Conservation (phyloP, 2,888 invertebrate genomes). For the Apodemia mormo region DNA sequence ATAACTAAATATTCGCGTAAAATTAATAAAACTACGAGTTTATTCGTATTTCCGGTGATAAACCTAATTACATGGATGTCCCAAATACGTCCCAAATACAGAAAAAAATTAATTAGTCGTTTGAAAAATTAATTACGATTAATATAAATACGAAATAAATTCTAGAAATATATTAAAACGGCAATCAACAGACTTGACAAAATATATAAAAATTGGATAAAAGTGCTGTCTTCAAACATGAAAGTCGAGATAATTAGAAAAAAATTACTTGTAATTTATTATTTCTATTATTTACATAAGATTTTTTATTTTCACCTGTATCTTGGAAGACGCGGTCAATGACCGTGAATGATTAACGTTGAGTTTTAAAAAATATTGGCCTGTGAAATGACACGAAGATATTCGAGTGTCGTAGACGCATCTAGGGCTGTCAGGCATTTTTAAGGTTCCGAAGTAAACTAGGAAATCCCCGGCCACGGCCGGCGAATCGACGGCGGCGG, state of each 20-base stretch:
- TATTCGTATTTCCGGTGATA: too few species aligned
- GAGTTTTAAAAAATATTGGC: neutral
- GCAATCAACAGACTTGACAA: neutral
- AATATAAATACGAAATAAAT: neutral
- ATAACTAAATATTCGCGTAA: too few species aligned
- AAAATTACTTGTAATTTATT: neutral
- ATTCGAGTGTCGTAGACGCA: neutral
- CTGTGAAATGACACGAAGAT: neutral
- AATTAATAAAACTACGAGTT: too few species aligned
- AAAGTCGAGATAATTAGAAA: neutral
- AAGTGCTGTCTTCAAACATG: neutral
- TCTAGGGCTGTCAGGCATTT: too few species aligned
- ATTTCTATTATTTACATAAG: neutral
- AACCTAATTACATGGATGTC: too few species aligned
- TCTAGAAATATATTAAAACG: neutral
- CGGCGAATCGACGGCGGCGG: too few species aligned
- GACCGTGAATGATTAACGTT: constrained; percentile 2
- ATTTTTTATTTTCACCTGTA: neutral
- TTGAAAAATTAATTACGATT: too few species aligned
- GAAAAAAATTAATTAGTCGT: too few species aligned
- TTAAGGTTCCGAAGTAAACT: too few species aligned
- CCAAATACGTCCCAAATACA: too few species aligned
- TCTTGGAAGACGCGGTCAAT: neutral
- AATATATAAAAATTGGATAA: neutral
- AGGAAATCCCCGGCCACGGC: too few species aligned